Percentiles rank a stretch among this genome's conserved stretches.
Evolutionary conservation across 2,113 vertebrate genomes (phyloP).

Genomic region (Macroglossus sobrinus): DNA sequence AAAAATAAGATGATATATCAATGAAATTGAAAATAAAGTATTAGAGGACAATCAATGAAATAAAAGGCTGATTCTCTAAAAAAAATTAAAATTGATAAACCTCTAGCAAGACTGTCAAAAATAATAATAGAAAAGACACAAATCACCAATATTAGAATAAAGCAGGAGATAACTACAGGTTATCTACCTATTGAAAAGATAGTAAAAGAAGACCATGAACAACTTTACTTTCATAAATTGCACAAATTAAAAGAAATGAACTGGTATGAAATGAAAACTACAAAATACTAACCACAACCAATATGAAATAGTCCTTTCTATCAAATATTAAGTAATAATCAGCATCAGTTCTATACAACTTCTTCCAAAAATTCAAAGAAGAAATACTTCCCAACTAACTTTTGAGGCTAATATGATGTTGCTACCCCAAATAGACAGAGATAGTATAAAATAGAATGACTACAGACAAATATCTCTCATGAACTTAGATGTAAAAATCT

Average conservation of each 20-base stretch:
- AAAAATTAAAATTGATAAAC: background rate
- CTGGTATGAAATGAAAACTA: background rate
- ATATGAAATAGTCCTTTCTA: background rate
- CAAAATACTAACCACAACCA: background rate
- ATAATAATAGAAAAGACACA: background rate
- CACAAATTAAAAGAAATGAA: background rate
- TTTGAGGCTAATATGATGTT: background rate
- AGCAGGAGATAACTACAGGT: background rate
- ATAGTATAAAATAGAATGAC: background rate
- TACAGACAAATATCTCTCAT: background rate
- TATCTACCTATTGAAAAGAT: background rate
- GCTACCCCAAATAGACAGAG: background rate
- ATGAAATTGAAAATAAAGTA: too few relatives aligned
- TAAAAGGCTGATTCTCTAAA: background rate
- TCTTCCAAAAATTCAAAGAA: background rate
- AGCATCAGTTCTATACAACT: too few relatives aligned
- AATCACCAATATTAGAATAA: background rate
- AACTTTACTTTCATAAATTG: background rate
- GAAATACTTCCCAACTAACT: background rate
- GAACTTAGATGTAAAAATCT: too few relatives aligned
- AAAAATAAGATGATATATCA: too few relatives aligned
- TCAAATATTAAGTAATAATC: background rate
- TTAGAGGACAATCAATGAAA: too few relatives aligned
- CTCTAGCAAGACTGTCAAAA: background rate
- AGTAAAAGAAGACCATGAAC: background rate